These are phyloP conservation scores for Drosophila tsacasi DNA, from an alignment of 1,140 invertebrate genomes.

Conservation along the genomic window DNA sequence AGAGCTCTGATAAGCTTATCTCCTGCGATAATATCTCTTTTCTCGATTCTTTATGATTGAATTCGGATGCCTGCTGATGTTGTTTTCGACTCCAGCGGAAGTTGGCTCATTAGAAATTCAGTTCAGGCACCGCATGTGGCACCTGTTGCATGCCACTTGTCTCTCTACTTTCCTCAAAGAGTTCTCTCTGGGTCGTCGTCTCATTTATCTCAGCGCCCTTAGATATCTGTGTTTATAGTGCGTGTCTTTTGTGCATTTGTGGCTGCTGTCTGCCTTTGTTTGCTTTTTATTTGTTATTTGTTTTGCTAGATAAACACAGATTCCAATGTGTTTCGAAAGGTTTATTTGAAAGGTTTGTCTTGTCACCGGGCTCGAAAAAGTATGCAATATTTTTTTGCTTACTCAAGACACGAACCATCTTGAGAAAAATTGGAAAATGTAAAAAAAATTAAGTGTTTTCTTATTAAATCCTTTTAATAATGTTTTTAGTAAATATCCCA, in stretches of 20 bases:
- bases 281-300: constrained; percentile 34
- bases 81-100: constrained; percentile 45
- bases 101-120: constrained; percentile 74
- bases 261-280: constrained; percentile 25
- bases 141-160: constrained; percentile 44
- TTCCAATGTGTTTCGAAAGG: constrained; percentile 28
- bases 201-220: constrained; percentile 10
- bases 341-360: constrained; percentile 31
- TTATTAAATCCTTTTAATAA: too few species aligned
- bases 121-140: constrained; percentile 47
- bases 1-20: constrained; percentile 57
- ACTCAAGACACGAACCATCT: background rate
- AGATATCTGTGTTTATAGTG: constrained; percentile 38
- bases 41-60: constrained; percentile 53
- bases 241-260: constrained; percentile 22
- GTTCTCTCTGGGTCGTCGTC: constrained; percentile 16
- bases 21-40: constrained; percentile 39
- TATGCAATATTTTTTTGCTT: background rate
- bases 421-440: background rate
- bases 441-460: background rate
- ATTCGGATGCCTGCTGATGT: constrained; percentile 20
- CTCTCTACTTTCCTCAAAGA: constrained; percentile 7
- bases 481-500: too few species aligned
- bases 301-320: constrained; percentile 23
- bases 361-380: background rate